Conservation (phyloP, 1,140 invertebrate species). For the Ctenoplectra terminalis region DNA sequence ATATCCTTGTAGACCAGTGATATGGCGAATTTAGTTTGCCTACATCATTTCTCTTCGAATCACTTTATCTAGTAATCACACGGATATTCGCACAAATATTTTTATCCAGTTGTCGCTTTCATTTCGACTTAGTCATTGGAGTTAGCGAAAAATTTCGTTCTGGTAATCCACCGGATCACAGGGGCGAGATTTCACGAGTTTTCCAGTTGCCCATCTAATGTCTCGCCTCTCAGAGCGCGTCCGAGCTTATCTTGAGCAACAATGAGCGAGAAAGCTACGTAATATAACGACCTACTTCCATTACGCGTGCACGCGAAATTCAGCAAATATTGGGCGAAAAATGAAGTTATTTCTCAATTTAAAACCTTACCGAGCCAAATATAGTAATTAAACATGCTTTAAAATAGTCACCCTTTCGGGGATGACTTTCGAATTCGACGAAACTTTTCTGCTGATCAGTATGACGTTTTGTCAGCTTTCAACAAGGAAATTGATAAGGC, state of each 20-base stretch:
- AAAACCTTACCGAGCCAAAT: background rate
- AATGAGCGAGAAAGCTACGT: conserved; percentile 20
- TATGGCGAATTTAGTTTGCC: too few species aligned
- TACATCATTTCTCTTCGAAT: too few species aligned
- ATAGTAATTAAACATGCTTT: background rate
- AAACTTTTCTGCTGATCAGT: conserved; percentile 21
- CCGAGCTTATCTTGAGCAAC: conserved; percentile 44
- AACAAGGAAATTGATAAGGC: conserved; percentile 3
- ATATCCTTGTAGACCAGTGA: background rate
- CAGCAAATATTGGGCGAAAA: background rate
- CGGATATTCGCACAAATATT: background rate
- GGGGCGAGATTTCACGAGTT: conserved; percentile 43
- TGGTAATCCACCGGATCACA: conserved; percentile 28
- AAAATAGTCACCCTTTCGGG: background rate
- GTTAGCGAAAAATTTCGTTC: background rate
- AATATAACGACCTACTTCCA: conserved; percentile 26
- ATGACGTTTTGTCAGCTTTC: background rate
- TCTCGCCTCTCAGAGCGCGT: background rate
- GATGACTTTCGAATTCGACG: background rate
- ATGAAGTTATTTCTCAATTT: background rate
- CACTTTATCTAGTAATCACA: too few species aligned
- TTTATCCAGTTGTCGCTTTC: background rate
- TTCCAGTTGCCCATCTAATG: conserved; percentile 29
- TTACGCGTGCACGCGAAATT: conserved; percentile 23
- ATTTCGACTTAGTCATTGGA: too few species aligned